Evolutionary conservation across 2,888 invertebrate species (phyloP).

Genomic region (Aporophyla nigra): DNA sequence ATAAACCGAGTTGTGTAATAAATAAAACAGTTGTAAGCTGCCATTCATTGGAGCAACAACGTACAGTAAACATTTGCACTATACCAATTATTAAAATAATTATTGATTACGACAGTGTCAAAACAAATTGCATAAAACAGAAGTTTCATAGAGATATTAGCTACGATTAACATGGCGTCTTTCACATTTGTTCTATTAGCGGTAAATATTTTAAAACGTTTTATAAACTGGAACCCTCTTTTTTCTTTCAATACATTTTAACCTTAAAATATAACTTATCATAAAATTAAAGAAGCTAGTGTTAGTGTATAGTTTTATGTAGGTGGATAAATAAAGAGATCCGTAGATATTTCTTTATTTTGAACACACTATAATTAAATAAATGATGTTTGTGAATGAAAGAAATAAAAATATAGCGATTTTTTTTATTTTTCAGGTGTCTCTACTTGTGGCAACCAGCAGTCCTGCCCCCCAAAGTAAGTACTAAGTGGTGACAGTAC

Average conservation of each 20-base stretch:
- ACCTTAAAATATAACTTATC: not conserved
- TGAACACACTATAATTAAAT: too few relatives aligned
- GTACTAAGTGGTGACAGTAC: constrained; percentile 1
- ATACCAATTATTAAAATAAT: not conserved
- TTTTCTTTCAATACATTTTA: not conserved
- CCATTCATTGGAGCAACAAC: not conserved
- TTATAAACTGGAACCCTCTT: not conserved
- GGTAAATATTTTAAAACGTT: constrained; percentile 24
- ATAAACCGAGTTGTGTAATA: constrained; percentile 9
- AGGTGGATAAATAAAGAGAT: not conserved
- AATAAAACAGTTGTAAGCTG: constrained; percentile 17
- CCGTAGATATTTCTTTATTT: not conserved
- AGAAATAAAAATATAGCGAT: not conserved
- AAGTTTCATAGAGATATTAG: not conserved
- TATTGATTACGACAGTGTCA: not conserved
- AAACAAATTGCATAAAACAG: not conserved
- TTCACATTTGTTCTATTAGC: constrained; percentile 14
- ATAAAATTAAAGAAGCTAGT: too few relatives aligned
- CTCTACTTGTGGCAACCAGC: constrained; percentile 10
- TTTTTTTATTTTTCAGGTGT: constrained; percentile 19
- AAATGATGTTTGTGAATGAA: not conserved
- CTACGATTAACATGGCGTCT: constrained; percentile 12
- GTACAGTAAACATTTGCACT: not conserved
- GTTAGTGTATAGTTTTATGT: not conserved
- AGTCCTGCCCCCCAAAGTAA: constrained; percentile 42